Evolutionary conservation across 2,888 invertebrate genomes (phyloP), one percentile per base, ranked within the genome.

Genomic region (Calliphora vomitoria): DNA sequence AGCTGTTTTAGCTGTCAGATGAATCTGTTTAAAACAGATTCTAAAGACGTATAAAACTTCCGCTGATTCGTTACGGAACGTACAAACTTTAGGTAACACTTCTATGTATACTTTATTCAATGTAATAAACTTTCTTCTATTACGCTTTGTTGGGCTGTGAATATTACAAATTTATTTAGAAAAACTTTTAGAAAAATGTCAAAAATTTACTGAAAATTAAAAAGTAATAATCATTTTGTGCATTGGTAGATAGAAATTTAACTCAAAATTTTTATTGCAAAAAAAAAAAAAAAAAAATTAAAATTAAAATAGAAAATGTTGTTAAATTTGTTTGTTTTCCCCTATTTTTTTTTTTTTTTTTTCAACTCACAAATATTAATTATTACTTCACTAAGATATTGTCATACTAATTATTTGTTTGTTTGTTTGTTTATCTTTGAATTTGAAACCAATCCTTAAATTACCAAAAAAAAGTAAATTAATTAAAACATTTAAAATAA

Each of bases 211-310:
- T 5, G 3, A 11, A 71, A 75, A 68, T n/a, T 8, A 69, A 72
- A 64, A 25, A 11, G n/a, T 47, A 60, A 80, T 25, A 74, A 64
- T 81, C 72, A 82, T 74, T 74, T 82, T 82, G 81, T 74, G 74
- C 81, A 81, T 53, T 69, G 15, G 8, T 60, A 81, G 31, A 10
- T 50, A 18, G 50, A 47, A 75, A 68, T 47, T n/a, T 13, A 72
- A 71, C 18, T 35, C 11, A 79, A 79, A 25, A 75, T 50, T 82
- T 41, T 76, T 60, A 53, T 72, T 81, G 44, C 62, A 72, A 64
- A 64, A 35, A 47, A 69, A 35, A 79, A 44, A 68, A n/a, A 1
- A 11, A 69, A 69, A 41, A 41, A 11, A 8, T n/a, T n/a, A n/a
- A n/a, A n/a, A n/a, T n/a, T n/a, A 41, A 41, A 41, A 41, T 41